These are phyloP conservation scores for Reticulitermes lucifugus DNA, from an alignment of 2,888 invertebrate genomes.

Conservation along the genomic window DNA sequence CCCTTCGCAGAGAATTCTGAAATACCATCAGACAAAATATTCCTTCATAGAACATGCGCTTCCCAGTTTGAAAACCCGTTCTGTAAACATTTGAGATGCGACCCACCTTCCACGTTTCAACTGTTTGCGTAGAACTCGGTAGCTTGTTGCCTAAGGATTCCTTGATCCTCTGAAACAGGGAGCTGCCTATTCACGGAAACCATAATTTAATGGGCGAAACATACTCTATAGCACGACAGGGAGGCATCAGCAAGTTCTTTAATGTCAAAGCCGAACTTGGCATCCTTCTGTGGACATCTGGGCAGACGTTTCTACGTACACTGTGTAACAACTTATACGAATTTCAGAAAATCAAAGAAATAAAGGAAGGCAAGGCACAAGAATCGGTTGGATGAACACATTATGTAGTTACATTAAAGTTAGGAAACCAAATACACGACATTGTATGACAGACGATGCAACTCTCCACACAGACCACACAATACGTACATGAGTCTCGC, in stretches of 20 bases:
- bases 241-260: slow-evolving; percentile 31
- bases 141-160: too few species aligned
- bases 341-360: neutral
- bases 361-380: neutral
- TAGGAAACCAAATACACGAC: slow-evolving; percentile 1
- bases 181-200: neutral
- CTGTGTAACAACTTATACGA: neutral
- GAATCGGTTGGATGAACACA: slow-evolving; percentile 30
- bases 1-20: too few species aligned
- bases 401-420: slow-evolving; percentile 22
- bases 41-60: too few species aligned
- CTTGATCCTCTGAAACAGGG: too few species aligned
- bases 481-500: too few species aligned
- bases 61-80: too few species aligned
- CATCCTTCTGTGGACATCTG: neutral
- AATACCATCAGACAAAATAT: too few species aligned
- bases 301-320: neutral
- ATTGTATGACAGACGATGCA: too few species aligned
- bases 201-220: slow-evolving; percentile 23
- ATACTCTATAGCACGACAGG: neutral
- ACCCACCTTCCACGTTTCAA: too few species aligned
- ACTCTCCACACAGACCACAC: too few species aligned
- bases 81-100: too few species aligned
- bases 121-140: too few species aligned
- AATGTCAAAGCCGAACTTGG: neutral